A percentile compares a stretch with the other conserved stretches of the same genome.
Conservation (phyloP, 2,888 invertebrate species). For the Lochmaea crataegi region DNA sequence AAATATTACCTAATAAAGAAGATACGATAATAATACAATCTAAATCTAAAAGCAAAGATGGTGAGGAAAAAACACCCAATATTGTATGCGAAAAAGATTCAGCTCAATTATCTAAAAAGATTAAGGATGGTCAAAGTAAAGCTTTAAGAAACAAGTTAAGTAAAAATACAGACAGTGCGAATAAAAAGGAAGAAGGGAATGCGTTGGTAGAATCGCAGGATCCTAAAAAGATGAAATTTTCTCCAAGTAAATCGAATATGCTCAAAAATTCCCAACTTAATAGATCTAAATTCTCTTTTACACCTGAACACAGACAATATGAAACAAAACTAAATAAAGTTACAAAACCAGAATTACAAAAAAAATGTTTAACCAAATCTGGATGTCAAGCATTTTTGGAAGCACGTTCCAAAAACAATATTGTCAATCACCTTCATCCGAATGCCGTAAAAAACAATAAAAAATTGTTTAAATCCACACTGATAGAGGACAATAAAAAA, state of each 20-base stretch:
- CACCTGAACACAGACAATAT: not conserved
- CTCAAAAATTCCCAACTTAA: not conserved
- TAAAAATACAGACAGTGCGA: not conserved
- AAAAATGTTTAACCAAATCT: not conserved
- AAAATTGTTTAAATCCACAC: not conserved
- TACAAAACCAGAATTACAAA: not conserved
- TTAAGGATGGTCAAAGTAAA: not conserved
- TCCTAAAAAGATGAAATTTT: not conserved
- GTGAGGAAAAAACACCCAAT: not conserved
- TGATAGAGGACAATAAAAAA: not conserved
- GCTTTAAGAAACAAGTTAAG: not conserved
- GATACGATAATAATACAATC: not conserved
- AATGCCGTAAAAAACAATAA: not conserved
- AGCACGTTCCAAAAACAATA: not conserved
- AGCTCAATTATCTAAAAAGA: not conserved
- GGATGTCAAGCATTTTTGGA: constrained; percentile 1
- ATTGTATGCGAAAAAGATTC: not conserved
- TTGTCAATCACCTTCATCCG: not conserved
- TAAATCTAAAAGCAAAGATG: not conserved
- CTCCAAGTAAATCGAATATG: not conserved
- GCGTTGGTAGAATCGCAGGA: not conserved
- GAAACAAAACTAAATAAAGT: not conserved
- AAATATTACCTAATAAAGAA: not conserved
- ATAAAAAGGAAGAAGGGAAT: too few species aligned
- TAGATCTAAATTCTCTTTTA: not conserved